Evolutionary conservation across 2,797 vertebrate species (phyloP).

Genomic region (Sebastes alutus): DNA sequence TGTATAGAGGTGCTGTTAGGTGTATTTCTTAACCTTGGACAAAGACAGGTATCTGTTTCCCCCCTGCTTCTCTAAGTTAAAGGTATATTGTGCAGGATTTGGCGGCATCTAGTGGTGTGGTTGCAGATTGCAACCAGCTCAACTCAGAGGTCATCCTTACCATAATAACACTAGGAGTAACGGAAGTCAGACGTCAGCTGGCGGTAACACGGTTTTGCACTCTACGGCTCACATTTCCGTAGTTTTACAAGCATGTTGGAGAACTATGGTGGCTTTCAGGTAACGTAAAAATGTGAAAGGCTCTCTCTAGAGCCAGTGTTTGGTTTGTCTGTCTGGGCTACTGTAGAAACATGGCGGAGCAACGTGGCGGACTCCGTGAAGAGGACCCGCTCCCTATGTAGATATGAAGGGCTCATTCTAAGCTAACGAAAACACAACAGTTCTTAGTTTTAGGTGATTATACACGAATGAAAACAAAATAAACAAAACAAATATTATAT

Average conservation of each 20-base stretch:
- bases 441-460: background rate
- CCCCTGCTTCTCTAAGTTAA: background rate
- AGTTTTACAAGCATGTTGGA: too few species aligned
- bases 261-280: background rate
- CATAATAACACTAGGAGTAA: too few species aligned
- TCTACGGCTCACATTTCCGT: rapidly evolving
- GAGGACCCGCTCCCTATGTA: background rate
- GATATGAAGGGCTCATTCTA: background rate
- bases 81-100: background rate
- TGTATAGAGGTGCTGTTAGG: background rate
- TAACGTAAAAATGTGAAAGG: background rate
- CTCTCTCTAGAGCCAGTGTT: background rate
- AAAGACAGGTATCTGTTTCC: background rate
- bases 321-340: background rate
- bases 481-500: background rate
- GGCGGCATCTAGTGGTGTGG: background rate
- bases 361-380: background rate
- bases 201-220: too few species aligned
- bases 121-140: background rate
- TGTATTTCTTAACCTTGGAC: background rate
- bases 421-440: background rate
- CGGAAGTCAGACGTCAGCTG: too few species aligned
- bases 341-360: background rate
- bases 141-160: background rate
- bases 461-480: background rate